Evolutionary conservation across 92 coral and sea anemone species (phyloP).

Genomic region (Phymanthus crucifer): DNA sequence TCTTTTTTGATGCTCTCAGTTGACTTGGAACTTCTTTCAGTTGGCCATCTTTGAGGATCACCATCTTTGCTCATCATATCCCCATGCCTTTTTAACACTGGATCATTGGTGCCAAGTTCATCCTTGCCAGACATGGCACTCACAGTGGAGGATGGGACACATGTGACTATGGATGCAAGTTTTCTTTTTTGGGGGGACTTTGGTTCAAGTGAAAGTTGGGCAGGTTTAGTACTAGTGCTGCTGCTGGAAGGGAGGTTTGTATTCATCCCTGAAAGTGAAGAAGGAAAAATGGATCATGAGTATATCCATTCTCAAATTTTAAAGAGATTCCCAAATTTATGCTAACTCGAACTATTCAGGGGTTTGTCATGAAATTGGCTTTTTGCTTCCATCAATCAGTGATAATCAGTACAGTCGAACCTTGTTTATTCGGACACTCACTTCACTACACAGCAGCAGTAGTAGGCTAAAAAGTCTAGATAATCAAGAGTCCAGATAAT

Average conservation of each 20-base stretch:
- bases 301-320: too few relatives aligned
- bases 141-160: neutral
- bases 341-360: too few relatives aligned
- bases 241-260: neutral
- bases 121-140: neutral
- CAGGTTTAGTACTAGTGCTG: neutral
- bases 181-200: neutral
- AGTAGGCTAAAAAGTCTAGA: too few relatives aligned
- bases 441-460: too few relatives aligned
- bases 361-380: too few relatives aligned
- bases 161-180: neutral
- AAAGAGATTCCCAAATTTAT: too few relatives aligned
- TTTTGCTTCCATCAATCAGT: too few relatives aligned
- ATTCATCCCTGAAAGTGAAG: neutral
- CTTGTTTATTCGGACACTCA: too few relatives aligned
- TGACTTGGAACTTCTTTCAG: neutral
- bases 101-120: neutral
- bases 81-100: neutral
- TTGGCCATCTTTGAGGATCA: neutral
- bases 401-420: too few relatives aligned
- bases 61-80: neutral
- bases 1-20: neutral
- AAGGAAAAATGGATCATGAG: neutral
- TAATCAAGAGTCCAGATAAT: too few relatives aligned
- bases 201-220: neutral